Conservation (phyloP, 2,113 vertebrate species). For the Notothenia rossii region DNA sequence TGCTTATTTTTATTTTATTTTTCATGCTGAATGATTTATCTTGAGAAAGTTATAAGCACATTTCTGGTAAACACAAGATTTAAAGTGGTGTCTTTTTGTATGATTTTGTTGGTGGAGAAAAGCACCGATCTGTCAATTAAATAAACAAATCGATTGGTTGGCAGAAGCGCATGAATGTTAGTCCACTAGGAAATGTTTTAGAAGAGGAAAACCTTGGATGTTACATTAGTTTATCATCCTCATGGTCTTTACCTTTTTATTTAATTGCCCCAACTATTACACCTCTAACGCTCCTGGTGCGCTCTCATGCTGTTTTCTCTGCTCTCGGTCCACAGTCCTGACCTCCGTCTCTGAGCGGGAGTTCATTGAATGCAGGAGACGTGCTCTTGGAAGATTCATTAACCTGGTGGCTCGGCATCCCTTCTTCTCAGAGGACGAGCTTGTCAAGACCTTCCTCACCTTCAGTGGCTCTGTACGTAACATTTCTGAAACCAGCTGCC, state of each 20-base stretch:
- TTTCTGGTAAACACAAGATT: no score
- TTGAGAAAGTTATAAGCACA: no score
- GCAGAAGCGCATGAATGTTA: no score
- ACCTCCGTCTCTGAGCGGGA: constrained; percentile 88
- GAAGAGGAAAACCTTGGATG: no score
- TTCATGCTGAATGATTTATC: no score
- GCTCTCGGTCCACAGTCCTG: constrained; percentile 66
- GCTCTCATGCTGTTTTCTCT: constrained; percentile 14
- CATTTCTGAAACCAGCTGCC: constrained; percentile 1
- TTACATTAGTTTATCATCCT: neutral
- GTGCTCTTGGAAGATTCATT: constrained; percentile 91
- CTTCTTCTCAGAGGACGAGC: constrained; percentile 92
- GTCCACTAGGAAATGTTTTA: no score
- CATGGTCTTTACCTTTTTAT: no score
- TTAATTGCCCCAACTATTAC: neutral
- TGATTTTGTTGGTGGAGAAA: no score
- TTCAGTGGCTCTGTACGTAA: constrained; percentile 92
- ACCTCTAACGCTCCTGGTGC: neutral
- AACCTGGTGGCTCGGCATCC: constrained; percentile 96
- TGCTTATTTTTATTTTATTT: no score
- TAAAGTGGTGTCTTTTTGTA: no score
- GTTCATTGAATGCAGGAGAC: constrained; percentile 94
- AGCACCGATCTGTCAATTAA: no score
- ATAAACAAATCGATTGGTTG: no score
- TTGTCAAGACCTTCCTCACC: constrained; percentile 93